A percentile compares a stretch with the other conserved stretches of the same genome.
Conservation (phyloP, 2,113 vertebrate genomes). For the Pterocles burchelli region DNA sequence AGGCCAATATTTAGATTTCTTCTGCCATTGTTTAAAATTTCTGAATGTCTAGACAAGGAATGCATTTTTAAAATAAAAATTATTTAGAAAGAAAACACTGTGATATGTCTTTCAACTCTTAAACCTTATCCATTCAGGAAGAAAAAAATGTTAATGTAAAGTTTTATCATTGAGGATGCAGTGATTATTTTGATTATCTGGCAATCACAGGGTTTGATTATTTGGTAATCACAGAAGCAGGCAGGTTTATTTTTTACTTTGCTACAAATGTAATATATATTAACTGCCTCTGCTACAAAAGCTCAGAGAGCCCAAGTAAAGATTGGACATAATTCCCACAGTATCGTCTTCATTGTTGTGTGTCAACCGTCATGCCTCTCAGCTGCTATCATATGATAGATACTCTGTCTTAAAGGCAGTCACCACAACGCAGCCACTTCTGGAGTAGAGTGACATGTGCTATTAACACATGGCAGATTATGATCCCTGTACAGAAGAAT, state of each 20-base stretch:
- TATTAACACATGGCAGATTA: slow-evolving; percentile 36
- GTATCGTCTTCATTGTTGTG: not conserved
- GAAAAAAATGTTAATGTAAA: not conserved
- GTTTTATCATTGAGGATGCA: not conserved
- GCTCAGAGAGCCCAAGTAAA: not conserved
- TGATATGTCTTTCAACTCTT: not conserved
- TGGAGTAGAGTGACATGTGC: not conserved
- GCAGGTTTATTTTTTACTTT: not conserved
- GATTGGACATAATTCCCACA: not conserved
- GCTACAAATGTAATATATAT: not conserved
- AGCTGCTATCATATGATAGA: not conserved
- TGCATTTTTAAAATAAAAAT: not conserved
- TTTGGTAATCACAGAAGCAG: not conserved
- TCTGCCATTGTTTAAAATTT: not conserved
- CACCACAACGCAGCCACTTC: not conserved
- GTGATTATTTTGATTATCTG: not conserved
- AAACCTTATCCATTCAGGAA: not conserved
- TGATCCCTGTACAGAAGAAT: slow-evolving; percentile 5
- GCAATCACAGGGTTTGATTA: not conserved
- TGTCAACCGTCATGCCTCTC: not conserved
- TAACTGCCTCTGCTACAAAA: not conserved
- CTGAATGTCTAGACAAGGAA: not conserved
- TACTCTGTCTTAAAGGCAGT: not conserved
- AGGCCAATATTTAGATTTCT: not conserved
- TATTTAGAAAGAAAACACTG: not conserved